phyloP scores from a whole-genome alignment of 2,888 invertebrate genomes.

The Drosophila kanekoi region DNA sequence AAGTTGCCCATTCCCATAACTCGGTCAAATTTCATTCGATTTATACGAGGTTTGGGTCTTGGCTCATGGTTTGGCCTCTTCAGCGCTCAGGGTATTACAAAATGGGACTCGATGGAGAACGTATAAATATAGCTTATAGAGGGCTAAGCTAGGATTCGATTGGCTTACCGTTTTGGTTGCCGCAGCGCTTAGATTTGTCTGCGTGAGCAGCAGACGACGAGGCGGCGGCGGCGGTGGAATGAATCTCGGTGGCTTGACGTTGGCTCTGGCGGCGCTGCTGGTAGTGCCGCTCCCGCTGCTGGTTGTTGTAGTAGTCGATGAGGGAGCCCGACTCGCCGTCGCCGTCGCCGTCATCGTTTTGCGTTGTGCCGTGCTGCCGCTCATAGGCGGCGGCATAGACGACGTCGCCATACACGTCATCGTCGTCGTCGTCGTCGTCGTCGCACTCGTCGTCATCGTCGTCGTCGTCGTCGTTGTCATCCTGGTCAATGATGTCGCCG shows the following conservation, averaged over 20 bases:
- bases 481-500: constrained; percentile 37
- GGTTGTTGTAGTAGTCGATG: constrained; percentile 87
- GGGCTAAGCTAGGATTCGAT: background rate
- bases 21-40: too few relatives aligned
- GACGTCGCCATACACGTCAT: constrained; percentile 83
- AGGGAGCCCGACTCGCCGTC: constrained; percentile 86
- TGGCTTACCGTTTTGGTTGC: constrained; percentile 67
- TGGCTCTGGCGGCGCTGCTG: constrained; percentile 72
- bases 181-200: constrained; percentile 81
- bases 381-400: constrained; percentile 84
- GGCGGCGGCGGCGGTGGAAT: constrained; percentile 84
- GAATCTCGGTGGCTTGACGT: constrained; percentile 80
- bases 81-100: too few relatives aligned
- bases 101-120: background rate
- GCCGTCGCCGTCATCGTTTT: constrained; percentile 54
- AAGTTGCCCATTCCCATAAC: too few relatives aligned
- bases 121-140: background rate
- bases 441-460: constrained; percentile 33
- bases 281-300: constrained; percentile 87
- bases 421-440: constrained; percentile 34
- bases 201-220: constrained; percentile 83
- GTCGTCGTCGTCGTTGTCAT: constrained; percentile 31
- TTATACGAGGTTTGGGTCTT: too few relatives aligned
- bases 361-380: too few relatives aligned
- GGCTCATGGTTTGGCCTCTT: too few relatives aligned